phyloP scores from a whole-genome alignment of 2,797 vertebrate species.

The Hippopotamyrus pictus region DNA sequence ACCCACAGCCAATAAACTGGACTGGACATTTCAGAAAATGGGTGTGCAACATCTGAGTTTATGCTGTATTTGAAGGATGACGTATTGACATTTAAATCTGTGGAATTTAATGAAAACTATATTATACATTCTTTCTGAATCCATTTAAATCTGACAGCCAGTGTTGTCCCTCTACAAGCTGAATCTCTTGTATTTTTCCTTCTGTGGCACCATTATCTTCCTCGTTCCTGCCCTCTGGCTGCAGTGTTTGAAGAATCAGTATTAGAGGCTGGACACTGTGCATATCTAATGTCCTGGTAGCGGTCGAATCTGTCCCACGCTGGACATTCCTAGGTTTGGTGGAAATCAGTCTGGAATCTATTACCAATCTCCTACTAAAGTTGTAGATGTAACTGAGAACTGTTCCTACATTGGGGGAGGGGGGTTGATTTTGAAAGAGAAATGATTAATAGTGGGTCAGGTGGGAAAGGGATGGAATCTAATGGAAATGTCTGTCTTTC shows the following conservation, averaged over 20 bases:
- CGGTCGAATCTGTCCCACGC: neutral
- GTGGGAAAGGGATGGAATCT: neutral
- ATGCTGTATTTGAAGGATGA: neutral
- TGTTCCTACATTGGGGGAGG: neutral
- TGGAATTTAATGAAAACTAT: neutral
- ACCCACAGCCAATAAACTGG: too few species aligned
- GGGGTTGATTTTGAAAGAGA: neutral
- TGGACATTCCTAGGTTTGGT: neutral
- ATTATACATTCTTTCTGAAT: neutral
- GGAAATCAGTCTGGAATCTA: neutral
- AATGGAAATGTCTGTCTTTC: neutral
- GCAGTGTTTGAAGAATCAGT: neutral
- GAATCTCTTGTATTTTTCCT: neutral
- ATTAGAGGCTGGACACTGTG: slow-evolving; percentile 8
- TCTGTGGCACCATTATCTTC: neutral
- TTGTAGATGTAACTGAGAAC: neutral
- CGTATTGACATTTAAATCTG: neutral
- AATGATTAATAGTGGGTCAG: neutral
- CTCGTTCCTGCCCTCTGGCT: neutral
- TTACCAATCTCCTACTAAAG: neutral
- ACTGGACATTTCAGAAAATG: neutral
- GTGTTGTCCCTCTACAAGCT: neutral
- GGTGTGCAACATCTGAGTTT: neutral
- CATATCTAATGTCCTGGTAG: neutral
- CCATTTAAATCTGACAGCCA: neutral